A percentile compares a stretch with the other conserved stretches of the same genome.
phyloP scores from a whole-genome alignment of 2,113 vertebrate genomes.

The Pica pica region DNA sequence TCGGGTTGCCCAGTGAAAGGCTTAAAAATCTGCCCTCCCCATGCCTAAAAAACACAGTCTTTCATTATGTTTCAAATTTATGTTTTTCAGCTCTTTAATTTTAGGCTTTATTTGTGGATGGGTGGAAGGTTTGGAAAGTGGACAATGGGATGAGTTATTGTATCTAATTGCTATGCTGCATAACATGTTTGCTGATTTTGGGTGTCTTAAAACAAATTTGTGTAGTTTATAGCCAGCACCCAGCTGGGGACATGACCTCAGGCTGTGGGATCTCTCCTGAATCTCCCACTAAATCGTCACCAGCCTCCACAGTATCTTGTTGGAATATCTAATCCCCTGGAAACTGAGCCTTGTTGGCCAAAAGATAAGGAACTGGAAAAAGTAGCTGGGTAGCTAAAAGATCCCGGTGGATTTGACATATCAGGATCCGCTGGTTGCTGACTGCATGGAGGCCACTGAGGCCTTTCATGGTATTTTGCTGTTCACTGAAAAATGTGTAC shows the following conservation, averaged over 20 bases:
- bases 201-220: neutral
- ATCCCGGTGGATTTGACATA: neutral
- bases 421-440: neutral
- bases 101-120: neutral
- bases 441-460: neutral
- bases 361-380: neutral
- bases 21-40: neutral
- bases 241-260: neutral
- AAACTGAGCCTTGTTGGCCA: neutral
- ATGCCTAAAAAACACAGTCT: neutral
- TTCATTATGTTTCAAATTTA: neutral
- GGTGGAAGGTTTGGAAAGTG: neutral
- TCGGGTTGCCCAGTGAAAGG: neutral
- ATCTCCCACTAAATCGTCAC: neutral
- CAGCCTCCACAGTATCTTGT: neutral
- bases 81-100: neutral
- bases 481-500: neutral
- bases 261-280: neutral
- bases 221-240: neutral
- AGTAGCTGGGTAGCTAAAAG: neutral
- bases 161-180: neutral
- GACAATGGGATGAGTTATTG: neutral
- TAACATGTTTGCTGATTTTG: neutral
- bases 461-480: neutral
- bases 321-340: neutral